Conservation (phyloP, 2,113 vertebrate genomes). For the Diglossa brunneiventris region DNA sequence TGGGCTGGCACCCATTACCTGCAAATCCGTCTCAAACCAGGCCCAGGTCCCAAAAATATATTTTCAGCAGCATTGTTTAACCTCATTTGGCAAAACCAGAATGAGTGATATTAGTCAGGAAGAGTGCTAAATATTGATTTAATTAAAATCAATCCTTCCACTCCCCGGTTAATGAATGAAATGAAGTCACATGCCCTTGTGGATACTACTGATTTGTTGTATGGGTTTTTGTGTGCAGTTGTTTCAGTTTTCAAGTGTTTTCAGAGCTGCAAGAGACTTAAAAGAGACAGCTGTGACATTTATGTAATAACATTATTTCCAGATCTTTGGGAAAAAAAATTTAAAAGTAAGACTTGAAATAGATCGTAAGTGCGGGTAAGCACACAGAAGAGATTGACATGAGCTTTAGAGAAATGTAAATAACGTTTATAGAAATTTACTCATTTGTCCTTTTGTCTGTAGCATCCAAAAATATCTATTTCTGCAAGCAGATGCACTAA, state of each 20-base stretch:
- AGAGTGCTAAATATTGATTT: not conserved
- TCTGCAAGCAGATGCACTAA: not conserved
- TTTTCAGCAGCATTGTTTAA: not conserved
- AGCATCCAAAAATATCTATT: not conserved
- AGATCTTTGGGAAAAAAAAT: not conserved
- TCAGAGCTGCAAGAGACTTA: not conserved
- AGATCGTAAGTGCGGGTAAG: not conserved
- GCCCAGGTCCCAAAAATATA: not conserved
- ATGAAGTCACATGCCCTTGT: not conserved
- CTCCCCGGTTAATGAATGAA: not conserved
- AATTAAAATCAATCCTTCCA: not conserved
- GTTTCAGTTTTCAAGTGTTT: not conserved
- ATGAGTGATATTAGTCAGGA: not conserved
- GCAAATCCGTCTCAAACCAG: not conserved
- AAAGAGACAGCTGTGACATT: not conserved
- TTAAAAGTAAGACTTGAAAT: not conserved
- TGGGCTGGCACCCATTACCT: not conserved
- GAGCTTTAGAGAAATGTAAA: not conserved
- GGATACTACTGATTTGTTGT: not conserved
- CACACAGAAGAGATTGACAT: not conserved
- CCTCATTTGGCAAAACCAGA: not conserved
- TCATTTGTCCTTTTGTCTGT: not conserved
- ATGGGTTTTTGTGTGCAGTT: not conserved
- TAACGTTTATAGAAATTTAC: not conserved
- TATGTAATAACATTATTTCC: not conserved